Base-by-base conservation (phyloP, 2,888 invertebrate species). In the Muschampia plurimacula region DNA sequence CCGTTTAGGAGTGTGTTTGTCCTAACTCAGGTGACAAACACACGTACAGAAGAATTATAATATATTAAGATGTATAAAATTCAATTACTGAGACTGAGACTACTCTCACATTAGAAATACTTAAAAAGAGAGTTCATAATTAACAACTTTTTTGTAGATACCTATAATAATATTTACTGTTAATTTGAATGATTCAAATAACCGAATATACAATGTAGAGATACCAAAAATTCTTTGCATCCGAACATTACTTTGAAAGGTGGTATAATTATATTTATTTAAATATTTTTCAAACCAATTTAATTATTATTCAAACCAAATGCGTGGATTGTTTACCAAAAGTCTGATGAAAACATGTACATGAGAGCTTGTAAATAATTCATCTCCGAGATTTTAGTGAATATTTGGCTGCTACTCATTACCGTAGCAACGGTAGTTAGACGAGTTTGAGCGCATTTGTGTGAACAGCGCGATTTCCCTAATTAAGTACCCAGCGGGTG, bases 381-480 rank as follows among this genome's bases (percentile, higher is more conserved):
- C 13, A 67, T 36, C 46, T 41, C 9, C 46, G 41, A 49, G 62
- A 62, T 72, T 67, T 72, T 67, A 72, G 62, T 62, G 28, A 39
- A 59, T 60, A 66, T 41, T 52, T 64, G 36, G 59, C 67, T 73
- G 69, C 72, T 68, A 49, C 67, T 78, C 76, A 76, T 78, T 79
- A 77, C 72, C 65, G 74, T 74, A 75, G 72, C 76, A 72, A 72
- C 72, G 78, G 81, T 83, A 80, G 85, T 86, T 86, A 86, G 85
- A 82, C 86, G 85, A 85, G 85, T 87, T 84, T 83, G 83, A 86
- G 83, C 81, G 82, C 79, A 81, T 60, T 32, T 60, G 60, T 57
- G 84, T 86, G 87, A 89, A 89, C 87, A 88, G 82, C 82, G 82
- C 88, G 87, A 89, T 91, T 90, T 91, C 86, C 84, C 89, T 92